Evolutionary conservation across 2,797 vertebrate species (phyloP).

Genomic region (Jordanella pulchra): DNA sequence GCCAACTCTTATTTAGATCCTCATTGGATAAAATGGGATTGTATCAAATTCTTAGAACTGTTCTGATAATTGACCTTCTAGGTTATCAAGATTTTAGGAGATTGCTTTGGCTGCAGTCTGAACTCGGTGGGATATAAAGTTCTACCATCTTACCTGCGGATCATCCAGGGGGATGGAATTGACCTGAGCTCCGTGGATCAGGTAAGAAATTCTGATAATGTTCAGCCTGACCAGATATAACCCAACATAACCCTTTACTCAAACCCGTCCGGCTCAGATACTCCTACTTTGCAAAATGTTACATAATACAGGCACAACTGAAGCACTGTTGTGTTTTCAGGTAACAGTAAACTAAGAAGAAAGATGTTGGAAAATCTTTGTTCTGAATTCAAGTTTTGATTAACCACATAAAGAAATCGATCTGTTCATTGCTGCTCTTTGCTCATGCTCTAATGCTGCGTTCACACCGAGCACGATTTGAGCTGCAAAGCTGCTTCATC

Average conservation of each 20-base stretch:
- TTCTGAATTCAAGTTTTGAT: too few species aligned
- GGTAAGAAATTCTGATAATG: slow-evolving; percentile 55
- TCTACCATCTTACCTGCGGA: slow-evolving; percentile 79
- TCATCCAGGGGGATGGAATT: slow-evolving; percentile 83
- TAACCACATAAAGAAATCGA: too few species aligned
- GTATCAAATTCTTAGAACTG: background rate
- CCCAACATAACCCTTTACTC: too few species aligned
- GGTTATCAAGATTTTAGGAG: slow-evolving; percentile 82
- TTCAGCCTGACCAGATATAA: too few species aligned
- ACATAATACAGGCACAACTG: background rate
- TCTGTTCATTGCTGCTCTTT: too few species aligned
- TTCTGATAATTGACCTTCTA: slow-evolving; percentile 22
- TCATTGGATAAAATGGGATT: background rate
- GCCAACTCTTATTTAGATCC: background rate
- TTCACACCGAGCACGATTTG: too few species aligned
- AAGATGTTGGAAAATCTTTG: too few species aligned
- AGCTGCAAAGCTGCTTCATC: too few species aligned
- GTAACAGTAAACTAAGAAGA: too few species aligned
- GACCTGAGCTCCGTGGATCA: slow-evolving; percentile 77
- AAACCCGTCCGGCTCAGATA: too few species aligned
- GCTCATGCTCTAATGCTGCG: too few species aligned
- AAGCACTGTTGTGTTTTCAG: too few species aligned
- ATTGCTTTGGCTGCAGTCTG: slow-evolving; percentile 75
- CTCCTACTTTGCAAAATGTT: background rate
- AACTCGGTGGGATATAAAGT: slow-evolving; percentile 81